Evolutionary conservation across 1,140 invertebrate genomes (phyloP).

Genomic region (Scaptomyza montana): DNA sequence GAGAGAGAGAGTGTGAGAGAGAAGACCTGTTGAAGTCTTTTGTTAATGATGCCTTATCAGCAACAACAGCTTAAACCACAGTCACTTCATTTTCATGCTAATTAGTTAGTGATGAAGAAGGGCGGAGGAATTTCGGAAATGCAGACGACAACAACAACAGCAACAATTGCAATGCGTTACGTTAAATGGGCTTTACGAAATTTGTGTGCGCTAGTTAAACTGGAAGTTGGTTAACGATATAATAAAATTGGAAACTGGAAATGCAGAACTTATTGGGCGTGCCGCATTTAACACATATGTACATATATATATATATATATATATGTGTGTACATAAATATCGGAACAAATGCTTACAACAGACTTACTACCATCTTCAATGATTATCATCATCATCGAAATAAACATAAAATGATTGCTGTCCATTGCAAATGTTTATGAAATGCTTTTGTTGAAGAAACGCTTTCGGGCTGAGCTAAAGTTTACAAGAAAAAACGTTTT

Average conservation of each 20-base stretch:
- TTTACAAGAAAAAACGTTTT: background rate
- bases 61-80: conserved; percentile 23
- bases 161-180: conserved; percentile 17
- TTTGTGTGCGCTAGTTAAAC: conserved; percentile 6
- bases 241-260: conserved; percentile 28
- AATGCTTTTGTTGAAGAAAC: conserved; percentile 60
- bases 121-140: conserved; percentile 71
- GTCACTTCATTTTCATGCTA: conserved; percentile 70
- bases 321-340: background rate
- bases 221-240: conserved; percentile 22
- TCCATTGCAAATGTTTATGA: conserved; percentile 69
- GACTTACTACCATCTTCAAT: conserved; percentile 46
- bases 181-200: conserved; percentile 33
- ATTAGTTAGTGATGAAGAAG: conserved; percentile 35
- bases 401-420: conserved; percentile 2
- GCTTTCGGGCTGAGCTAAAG: background rate
- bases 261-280: conserved; percentile 38
- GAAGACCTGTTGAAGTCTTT: conserved; percentile 10
- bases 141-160: conserved; percentile 28
- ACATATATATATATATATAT: background rate
- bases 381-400: conserved; percentile 17
- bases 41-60: conserved; percentile 38
- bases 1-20: conserved; percentile 11
- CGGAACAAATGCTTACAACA: background rate
- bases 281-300: background rate